phyloP scores from a whole-genome alignment of 2,113 vertebrate genomes.

The Sardina pilchardus region DNA sequence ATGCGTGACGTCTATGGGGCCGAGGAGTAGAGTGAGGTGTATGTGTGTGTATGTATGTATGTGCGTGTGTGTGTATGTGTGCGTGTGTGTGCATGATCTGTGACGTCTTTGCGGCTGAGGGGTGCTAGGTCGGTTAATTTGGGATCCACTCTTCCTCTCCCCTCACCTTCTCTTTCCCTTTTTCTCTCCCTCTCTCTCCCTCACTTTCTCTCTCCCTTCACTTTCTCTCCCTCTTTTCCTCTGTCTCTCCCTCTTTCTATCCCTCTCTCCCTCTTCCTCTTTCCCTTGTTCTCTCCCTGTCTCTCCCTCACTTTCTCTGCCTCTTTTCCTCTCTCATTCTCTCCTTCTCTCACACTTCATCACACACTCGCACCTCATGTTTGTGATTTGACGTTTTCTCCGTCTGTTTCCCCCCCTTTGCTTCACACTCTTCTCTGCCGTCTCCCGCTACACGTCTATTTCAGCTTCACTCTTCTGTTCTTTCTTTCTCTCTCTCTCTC shows the following conservation, averaged over 20 bases:
- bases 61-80: background rate
- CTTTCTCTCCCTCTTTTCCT: slow-evolving; percentile 51
- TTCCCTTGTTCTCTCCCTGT: slow-evolving; percentile 52
- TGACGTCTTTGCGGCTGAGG: background rate
- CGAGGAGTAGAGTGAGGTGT: background rate
- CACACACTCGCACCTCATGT: background rate
- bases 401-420: background rate
- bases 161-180: background rate
- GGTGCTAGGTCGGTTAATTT: slow-evolving; percentile 53
- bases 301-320: slow-evolving; percentile 57
- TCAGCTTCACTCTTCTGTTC: slow-evolving; percentile 53
- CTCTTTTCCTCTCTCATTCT: slow-evolving; percentile 59
- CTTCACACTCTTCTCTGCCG: background rate
- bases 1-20: background rate
- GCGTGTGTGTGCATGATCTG: background rate
- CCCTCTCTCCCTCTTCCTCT: slow-evolving; percentile 63
- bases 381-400: background rate
- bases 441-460: background rate
- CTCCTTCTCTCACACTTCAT: background rate
- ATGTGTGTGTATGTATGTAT: background rate
- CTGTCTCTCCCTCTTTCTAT: background rate
- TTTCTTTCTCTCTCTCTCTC: slow-evolving; percentile 37
- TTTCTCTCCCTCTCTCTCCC: background rate
- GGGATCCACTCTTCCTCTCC: slow-evolving; percentile 51
- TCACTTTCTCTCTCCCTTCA: slow-evolving; percentile 62